Conservation (phyloP, 1,140 invertebrate genomes). For the Macrobrachium rosenbergii region DNA sequence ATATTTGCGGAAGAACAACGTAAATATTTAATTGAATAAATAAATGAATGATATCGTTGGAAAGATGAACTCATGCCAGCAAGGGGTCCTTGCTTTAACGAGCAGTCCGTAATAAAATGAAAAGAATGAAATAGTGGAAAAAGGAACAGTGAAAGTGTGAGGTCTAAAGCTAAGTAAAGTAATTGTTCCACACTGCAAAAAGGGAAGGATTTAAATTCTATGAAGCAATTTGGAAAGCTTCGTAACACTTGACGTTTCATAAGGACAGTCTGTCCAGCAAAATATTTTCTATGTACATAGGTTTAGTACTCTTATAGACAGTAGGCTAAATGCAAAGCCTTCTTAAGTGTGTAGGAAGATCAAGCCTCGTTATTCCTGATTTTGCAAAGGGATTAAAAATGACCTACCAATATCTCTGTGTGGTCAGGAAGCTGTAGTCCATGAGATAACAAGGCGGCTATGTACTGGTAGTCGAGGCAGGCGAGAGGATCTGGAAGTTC, state of each 20-base stretch:
- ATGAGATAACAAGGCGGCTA: conserved; percentile 51
- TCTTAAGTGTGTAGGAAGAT: too few species aligned
- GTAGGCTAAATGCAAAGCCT: too few species aligned
- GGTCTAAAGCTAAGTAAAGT: neutral
- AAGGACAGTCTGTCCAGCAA: too few species aligned
- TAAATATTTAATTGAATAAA: too few species aligned
- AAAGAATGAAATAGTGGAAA: neutral
- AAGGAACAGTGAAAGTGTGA: neutral
- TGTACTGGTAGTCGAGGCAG: conserved; percentile 57
- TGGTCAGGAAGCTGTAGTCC: conserved; percentile 47
- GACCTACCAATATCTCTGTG: conserved; percentile 47
- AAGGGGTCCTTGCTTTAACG: too few species aligned
- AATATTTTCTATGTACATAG: too few species aligned
- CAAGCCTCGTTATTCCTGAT: neutral
- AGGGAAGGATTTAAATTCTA: neutral
- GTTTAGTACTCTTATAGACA: too few species aligned
- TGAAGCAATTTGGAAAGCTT: neutral
- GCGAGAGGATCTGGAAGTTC: conserved; percentile 51
- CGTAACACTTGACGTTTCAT: too few species aligned
- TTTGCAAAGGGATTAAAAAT: neutral
- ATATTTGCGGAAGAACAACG: too few species aligned
- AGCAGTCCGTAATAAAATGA: neutral
- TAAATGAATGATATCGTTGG: too few species aligned
- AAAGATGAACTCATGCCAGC: too few species aligned
- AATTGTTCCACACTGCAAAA: neutral